Base-by-base conservation (phyloP, 2,888 invertebrate species). In the Agrotis puta region DNA sequence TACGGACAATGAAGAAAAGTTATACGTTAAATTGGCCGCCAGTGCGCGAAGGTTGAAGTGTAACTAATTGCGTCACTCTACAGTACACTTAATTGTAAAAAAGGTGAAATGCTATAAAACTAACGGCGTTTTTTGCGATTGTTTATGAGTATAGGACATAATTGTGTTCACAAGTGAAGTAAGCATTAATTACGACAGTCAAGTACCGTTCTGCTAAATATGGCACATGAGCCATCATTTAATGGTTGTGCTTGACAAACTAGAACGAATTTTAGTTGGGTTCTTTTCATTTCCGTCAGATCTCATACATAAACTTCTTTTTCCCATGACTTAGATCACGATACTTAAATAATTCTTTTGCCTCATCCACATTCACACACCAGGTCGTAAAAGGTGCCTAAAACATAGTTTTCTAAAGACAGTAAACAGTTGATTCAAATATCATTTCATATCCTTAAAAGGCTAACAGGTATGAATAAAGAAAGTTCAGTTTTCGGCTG, bases 61-160 rank as follows among this genome's bases (percentile, higher is more conserved):
- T 68, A 78, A 84, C 82, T 87, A 87, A 87, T 85, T 86, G 77
- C 83, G 72, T 61, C 74, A 81, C 67, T 77, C 66, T 64, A 74
- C 79, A 75, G 76, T 82, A 77, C 82, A 82, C 82, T 72, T 77
- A 66, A 77, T 80, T 82, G 73, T 77, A 80, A 83, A 80, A 77
- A 75, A 65, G 9, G 51, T 63, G 59, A 76, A 78, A 79, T 70
- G 77, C 64, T 70, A 70, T 83, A 79, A 79, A 82, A 65, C 51
- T 77, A 81, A 81, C 70, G 75, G 82, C 24, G 48, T 39, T 73
- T 69, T 70, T 78, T 73, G 50, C 61, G 69, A 70, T 81, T 33
- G 27, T 75, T 81, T 81, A 70, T 70, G 70, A 54, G 63, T 58
- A 51, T 51, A 79, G 76, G 80, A 75, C 65, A 63, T 79, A 68